These are phyloP conservation scores for Synanthedon tipuliformis DNA, from an alignment of 2,888 invertebrate species.

Conservation along the genomic window DNA sequence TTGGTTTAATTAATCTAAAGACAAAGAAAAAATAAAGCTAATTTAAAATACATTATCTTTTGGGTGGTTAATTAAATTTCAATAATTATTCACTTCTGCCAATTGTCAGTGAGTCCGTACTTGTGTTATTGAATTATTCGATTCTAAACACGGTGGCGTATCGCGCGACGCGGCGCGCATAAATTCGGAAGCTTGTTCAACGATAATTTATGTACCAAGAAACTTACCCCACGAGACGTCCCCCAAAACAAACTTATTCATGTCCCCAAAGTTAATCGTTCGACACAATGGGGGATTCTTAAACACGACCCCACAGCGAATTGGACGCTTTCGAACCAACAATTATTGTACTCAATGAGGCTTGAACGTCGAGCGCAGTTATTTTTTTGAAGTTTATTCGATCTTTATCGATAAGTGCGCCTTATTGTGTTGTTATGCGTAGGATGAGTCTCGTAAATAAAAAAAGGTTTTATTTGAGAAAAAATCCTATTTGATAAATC, in stretches of 20 bases:
- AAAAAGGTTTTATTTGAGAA: no score
- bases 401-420: not conserved
- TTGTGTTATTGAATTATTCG: slow-evolving; percentile 29
- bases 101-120: slow-evolving; percentile 21
- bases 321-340: not conserved
- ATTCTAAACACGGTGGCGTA: slow-evolving; percentile 22
- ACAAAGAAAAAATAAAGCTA: no score
- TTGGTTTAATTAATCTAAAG: no score
- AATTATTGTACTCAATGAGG: not conserved
- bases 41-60: no score
- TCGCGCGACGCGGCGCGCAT: slow-evolving; percentile 18
- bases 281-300: slow-evolving; percentile 26
- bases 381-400: not conserved
- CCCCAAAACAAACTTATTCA: slow-evolving; percentile 31
- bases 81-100: slow-evolving; percentile 20
- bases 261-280: slow-evolving; percentile 35
- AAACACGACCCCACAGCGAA: slow-evolving; percentile 11
- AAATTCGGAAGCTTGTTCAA: slow-evolving; percentile 33
- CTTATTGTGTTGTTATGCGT: no score
- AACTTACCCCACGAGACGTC: slow-evolving; percentile 18
- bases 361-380: not conserved
- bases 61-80: slow-evolving; percentile 1
- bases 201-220: slow-evolving; percentile 37
- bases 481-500: no score
- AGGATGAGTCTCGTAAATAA: no score